Percentiles rank a stretch among this genome's conserved stretches.
phyloP scores from a whole-genome alignment of 2,888 invertebrate species.

The Acanthosoma haemorrhoidale region DNA sequence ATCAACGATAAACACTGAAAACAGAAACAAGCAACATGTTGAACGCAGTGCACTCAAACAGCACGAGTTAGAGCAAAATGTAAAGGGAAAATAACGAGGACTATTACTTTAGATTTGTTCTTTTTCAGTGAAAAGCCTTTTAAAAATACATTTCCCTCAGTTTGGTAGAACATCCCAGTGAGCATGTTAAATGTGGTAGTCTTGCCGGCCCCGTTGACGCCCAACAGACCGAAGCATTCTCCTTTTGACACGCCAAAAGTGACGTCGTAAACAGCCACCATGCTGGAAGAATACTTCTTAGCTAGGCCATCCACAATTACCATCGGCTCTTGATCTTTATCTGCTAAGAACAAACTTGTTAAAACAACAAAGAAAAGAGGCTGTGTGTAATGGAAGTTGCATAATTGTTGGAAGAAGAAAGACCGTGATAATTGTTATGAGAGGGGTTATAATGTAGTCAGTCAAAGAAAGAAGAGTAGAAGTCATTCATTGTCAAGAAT shows the following conservation, averaged over 20 bases:
- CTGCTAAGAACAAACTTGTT: too few relatives aligned
- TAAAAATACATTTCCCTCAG: constrained; percentile 47
- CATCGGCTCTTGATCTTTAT: constrained; percentile 44
- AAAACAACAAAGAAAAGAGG: too few relatives aligned
- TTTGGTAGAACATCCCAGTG: constrained; percentile 49
- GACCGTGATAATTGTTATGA: too few relatives aligned
- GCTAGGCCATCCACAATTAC: constrained; percentile 56
- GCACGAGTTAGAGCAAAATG: background rate
- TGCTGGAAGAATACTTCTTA: constrained; percentile 54
- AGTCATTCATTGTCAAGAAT: too few relatives aligned
- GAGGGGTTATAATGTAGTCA: too few relatives aligned
- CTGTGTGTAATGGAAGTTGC: too few relatives aligned
- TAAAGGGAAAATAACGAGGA: too few relatives aligned
- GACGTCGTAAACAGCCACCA: constrained; percentile 59
- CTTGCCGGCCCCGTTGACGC: constrained; percentile 54
- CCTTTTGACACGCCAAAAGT: constrained; percentile 59
- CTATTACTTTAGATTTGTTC: constrained; percentile 32
- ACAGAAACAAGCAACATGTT: too few relatives aligned
- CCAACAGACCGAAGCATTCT: constrained; percentile 49
- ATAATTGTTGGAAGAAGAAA: too few relatives aligned
- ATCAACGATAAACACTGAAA: constrained; percentile 60
- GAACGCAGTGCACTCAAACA: background rate
- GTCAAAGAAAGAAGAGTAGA: too few relatives aligned
- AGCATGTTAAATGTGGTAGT: constrained; percentile 54
- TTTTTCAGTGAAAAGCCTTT: constrained; percentile 43